Base-by-base conservation (phyloP, 2,888 invertebrate species). In the Leptopilina drosophilae region DNA sequence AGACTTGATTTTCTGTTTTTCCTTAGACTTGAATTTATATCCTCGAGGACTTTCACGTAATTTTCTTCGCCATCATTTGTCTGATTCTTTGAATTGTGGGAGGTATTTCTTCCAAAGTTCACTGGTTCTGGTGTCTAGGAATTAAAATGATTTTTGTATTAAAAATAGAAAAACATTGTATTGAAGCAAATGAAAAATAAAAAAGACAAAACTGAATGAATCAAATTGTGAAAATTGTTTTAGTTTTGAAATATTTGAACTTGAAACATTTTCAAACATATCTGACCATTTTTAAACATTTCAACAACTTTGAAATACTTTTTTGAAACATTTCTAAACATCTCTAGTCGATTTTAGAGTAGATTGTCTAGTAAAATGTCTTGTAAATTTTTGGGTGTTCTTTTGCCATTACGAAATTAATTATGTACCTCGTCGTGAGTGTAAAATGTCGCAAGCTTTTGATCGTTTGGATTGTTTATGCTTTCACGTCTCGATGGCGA, bases 361-460 rank as follows among this genome's bases (percentile, higher is more conserved):
- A 33, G 33, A 33, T 33, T 33, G 33, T 33, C 33, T 33, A 33
- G 4, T 33, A 33, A 33, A 33, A 33, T 33, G 33, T 33, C 33
- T 33, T 33, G n/a, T 59, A 56, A 59, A n/a, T 59, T n/a, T n/a
- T 4, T n/a, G 14, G 7, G n/a, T n/a, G n/a, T n/a, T 59, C 33
- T 59, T 62, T 9, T 20, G 15, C 8, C 59, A n/a, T 15, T 62
- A 20, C 3, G 20, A n/a, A 62, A 62, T 12, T 26, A 64, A 53
- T 77, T 80, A 15, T 42, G 33, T 78, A 88, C 88, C 87, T 88
- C 88, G 76, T 88, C 86, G 59, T 86, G 84, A 26, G 89, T 88
- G 78, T 90, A 89, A 82, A 90, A 90, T 26, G 87, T 87, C 6
- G 89, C 87, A 20, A 86, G 84, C 67, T 85, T 88, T n/a, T 84